Conservation (phyloP, 2,797 vertebrate species). For the Euphonia xanthogaster region DNA sequence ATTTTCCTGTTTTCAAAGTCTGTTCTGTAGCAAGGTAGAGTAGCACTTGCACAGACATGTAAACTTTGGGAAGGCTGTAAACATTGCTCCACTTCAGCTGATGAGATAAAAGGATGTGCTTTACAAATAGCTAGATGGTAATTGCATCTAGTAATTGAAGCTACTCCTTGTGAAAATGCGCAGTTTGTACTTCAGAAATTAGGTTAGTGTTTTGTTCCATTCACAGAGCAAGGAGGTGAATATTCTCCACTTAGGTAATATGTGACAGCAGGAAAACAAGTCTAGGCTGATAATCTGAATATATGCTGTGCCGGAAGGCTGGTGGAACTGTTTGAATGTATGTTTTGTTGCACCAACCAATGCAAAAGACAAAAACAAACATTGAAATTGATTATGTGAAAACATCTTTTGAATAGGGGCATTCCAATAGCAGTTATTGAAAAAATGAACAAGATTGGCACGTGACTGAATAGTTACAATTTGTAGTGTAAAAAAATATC, state of each 20-base stretch:
- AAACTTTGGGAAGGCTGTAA: not conserved
- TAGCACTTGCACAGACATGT: not conserved
- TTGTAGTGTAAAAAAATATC: not conserved
- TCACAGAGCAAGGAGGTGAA: not conserved
- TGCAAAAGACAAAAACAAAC: not conserved
- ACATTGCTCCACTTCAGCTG: not conserved
- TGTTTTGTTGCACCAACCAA: not conserved
- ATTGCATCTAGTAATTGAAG: not conserved
- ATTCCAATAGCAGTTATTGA: not conserved
- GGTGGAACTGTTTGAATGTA: not conserved
- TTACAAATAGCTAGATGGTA: not conserved
- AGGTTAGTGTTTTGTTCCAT: not conserved
- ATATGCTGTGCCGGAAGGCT: not conserved
- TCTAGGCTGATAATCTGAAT: not conserved
- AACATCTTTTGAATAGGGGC: not conserved
- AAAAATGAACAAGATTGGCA: not conserved
- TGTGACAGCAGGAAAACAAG: not conserved
- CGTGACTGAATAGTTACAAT: fast-evolving
- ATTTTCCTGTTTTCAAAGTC: not conserved
- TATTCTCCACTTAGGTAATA: not conserved
- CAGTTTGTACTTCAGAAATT: not conserved
- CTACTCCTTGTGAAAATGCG: not conserved
- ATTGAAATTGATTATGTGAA: not conserved
- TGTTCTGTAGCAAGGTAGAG: not conserved
- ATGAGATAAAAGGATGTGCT: not conserved